phyloP scores from a whole-genome alignment of 2,113 vertebrate species.

The Corythaeola cristata region DNA sequence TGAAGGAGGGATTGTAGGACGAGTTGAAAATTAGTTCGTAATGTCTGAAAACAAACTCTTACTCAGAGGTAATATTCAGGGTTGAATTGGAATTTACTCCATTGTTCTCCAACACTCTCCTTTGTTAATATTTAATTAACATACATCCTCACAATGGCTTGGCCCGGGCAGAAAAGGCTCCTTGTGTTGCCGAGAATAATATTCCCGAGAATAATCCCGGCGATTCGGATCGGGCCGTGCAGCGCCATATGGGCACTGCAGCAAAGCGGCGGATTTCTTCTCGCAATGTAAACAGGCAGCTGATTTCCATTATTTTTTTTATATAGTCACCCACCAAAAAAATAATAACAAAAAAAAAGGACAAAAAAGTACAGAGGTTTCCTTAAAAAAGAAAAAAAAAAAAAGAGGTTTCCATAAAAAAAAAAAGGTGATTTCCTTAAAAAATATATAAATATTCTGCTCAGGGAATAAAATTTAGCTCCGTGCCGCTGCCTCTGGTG shows the following conservation, averaged over 20 bases:
- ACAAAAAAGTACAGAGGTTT: neutral
- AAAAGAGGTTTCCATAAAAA: neutral
- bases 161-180: constrained; percentile 47
- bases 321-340: no score
- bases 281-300: neutral
- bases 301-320: neutral
- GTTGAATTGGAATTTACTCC: constrained; percentile 81
- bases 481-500: neutral
- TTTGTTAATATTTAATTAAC: constrained; percentile 96
- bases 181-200: constrained; percentile 39
- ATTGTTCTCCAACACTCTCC: constrained; percentile 86
- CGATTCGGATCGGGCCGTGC: constrained; percentile 5
- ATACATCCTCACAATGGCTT: constrained; percentile 88
- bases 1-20: neutral
- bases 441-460: no score
- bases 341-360: no score
- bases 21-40: neutral
- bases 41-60: constrained; percentile 12
- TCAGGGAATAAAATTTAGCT: neutral
- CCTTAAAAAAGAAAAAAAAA: no score
- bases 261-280: neutral
- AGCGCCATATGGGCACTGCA: constrained; percentile 32
- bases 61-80: constrained; percentile 46
- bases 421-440: no score
- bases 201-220: constrained; percentile 39